phyloP scores from a whole-genome alignment of 2,113 vertebrate species.

The Ivindomyrus marchei region DNA sequence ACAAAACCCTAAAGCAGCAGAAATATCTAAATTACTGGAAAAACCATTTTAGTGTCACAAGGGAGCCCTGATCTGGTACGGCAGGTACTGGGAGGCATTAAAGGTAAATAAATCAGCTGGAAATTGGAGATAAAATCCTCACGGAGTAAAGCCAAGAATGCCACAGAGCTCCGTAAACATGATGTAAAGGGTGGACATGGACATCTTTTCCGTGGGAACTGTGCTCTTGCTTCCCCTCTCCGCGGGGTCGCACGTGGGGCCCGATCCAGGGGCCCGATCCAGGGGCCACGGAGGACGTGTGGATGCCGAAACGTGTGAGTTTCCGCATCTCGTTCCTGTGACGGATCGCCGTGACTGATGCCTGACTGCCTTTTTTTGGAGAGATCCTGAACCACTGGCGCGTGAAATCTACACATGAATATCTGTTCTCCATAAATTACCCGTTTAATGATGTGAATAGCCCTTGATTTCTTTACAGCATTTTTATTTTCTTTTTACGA shows the following conservation, averaged over 20 bases:
- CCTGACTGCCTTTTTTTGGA: background rate
- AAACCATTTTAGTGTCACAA: conserved; percentile 40
- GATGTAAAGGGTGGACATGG: conserved; percentile 9
- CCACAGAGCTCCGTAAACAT: conserved; percentile 12
- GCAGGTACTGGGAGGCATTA: conserved; percentile 23
- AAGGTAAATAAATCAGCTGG: conserved; percentile 30
- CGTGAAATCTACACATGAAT: background rate
- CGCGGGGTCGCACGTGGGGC: background rate
- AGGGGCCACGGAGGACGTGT: conserved; percentile 17
- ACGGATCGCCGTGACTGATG: background rate
- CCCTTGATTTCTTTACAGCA: conserved; percentile 7
- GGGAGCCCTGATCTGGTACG: conserved; percentile 21
- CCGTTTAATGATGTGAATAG: conserved; percentile 6
- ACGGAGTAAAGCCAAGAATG: conserved; percentile 15
- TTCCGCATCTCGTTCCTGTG: background rate
- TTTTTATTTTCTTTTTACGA: conserved; percentile 9
- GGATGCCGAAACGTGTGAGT: background rate
- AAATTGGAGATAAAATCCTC: conserved; percentile 35
- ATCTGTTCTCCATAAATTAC: conserved; percentile 9
- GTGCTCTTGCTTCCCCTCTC: background rate
- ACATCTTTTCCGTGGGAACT: conserved; percentile 4
- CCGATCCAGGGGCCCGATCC: background rate
- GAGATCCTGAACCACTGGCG: background rate
- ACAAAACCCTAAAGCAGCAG: conserved; percentile 40
- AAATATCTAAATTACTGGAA: conserved; percentile 51